Percentiles rank a stretch among this genome's conserved stretches.
These are phyloP conservation scores for Oryctes rhinoceros DNA, from an alignment of 1,140 invertebrate genomes.

Conservation along the genomic window DNA sequence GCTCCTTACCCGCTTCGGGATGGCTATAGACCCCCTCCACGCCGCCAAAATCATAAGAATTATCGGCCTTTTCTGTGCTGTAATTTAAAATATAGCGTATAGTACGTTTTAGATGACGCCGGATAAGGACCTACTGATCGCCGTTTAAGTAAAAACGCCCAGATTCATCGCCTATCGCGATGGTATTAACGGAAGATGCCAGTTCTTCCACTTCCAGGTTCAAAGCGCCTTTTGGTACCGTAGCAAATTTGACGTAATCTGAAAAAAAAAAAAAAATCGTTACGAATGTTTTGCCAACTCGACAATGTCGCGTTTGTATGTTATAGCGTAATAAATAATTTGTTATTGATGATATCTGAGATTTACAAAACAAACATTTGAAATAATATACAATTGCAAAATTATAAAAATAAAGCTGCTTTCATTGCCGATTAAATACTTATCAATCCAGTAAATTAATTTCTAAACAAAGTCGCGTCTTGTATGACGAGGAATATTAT, in stretches of 20 bases:
- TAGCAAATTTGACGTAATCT: constrained; percentile 62
- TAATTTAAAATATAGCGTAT: constrained; percentile 9
- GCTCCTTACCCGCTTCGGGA: constrained; percentile 60
- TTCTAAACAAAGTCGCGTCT: no score
- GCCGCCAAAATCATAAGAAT: constrained; percentile 60
- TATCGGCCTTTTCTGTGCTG: constrained; percentile 55
- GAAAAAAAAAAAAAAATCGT: no score
- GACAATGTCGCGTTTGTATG: no score
- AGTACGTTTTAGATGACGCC: constrained; percentile 18
- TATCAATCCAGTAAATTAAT: no score
- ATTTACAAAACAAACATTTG: no score
- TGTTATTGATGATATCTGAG: no score
- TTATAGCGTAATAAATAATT: no score
- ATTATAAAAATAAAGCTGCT: no score
- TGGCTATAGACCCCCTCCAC: constrained; percentile 60
- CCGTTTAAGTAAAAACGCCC: constrained; percentile 62
- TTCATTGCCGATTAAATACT: no score
- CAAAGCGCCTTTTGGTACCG: constrained; percentile 61
- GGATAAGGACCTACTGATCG: constrained; percentile 57
- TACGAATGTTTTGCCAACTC: no score
- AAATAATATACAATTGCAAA: no score
- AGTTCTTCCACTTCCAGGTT: constrained; percentile 60
- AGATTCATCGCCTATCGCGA: constrained; percentile 59
- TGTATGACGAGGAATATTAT: no score
- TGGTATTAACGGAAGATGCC: constrained; percentile 56